Conservation (phyloP, 2,888 invertebrate species). For the Pyrrhosoma nymphula region DNA sequence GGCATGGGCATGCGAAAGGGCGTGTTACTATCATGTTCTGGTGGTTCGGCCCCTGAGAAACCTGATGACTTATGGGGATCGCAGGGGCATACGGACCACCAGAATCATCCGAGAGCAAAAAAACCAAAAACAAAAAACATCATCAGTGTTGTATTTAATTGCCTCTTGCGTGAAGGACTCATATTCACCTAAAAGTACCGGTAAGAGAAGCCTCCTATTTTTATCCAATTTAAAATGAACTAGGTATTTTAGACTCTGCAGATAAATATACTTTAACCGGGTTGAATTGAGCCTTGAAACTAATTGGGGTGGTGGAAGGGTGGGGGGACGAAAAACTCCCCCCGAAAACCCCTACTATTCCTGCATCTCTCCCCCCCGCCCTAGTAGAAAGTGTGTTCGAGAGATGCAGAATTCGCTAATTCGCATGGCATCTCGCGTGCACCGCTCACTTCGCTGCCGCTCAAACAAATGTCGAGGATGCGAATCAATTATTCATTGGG, state of each 20-base stretch:
- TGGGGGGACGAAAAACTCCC: background rate
- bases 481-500: conserved; percentile 34
- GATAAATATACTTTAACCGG: background rate
- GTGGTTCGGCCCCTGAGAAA: no score
- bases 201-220: background rate
- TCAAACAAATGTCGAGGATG: conserved; percentile 27
- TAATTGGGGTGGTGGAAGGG: background rate
- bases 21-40: no score
- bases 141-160: no score
- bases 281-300: no score
- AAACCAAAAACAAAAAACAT: no score
- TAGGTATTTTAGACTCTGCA: background rate
- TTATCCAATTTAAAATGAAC: background rate
- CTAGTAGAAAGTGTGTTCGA: background rate
- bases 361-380: background rate
- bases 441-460: conserved; percentile 17
- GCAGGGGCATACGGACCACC: no score
- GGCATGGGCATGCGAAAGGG: no score
- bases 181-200: no score
- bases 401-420: conserved; percentile 32
- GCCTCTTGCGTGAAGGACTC: no score
- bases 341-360: background rate
- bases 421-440: conserved; percentile 27
- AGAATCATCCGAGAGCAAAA: no score
- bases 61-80: no score